Evolutionary conservation across 64 coral and sea anemone species (phyloP).

Genomic region (Pocillopora damicornis): DNA sequence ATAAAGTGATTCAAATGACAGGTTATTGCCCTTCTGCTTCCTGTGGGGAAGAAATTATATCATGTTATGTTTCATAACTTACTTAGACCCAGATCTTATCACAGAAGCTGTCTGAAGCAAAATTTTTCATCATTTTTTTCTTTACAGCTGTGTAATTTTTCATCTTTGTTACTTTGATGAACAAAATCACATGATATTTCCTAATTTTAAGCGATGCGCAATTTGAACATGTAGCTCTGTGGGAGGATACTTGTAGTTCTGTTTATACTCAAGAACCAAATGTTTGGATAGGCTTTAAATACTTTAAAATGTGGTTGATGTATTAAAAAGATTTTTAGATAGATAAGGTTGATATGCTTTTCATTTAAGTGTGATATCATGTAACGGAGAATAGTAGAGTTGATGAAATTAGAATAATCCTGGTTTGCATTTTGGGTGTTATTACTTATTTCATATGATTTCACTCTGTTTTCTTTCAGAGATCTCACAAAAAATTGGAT

Average conservation of each 20-base stretch:
- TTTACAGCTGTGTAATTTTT: too few species aligned
- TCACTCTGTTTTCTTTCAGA: neutral
- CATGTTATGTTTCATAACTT: neutral
- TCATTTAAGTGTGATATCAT: neutral
- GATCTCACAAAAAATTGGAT: conserved; percentile 40
- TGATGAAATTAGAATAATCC: neutral
- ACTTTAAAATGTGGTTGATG: neutral
- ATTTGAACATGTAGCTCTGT: too few species aligned
- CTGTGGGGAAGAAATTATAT: neutral
- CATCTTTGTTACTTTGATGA: too few species aligned
- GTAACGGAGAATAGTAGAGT: neutral
- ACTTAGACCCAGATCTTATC: neutral
- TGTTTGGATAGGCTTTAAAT: too few species aligned
- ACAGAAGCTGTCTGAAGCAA: neutral
- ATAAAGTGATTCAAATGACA: neutral
- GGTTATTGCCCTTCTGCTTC: neutral
- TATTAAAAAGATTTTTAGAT: neutral
- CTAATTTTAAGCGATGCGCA: too few species aligned
- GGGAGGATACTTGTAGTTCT: too few species aligned
- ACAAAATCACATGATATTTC: too few species aligned
- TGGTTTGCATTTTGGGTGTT: neutral
- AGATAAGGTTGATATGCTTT: neutral
- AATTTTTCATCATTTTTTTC: neutral
- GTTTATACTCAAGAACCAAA: too few species aligned
- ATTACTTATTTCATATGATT: neutral